Percentiles rank a stretch among this genome's conserved stretches.
Conservation (phyloP, 2,888 invertebrate genomes). For the Muschampia plurimacula region DNA sequence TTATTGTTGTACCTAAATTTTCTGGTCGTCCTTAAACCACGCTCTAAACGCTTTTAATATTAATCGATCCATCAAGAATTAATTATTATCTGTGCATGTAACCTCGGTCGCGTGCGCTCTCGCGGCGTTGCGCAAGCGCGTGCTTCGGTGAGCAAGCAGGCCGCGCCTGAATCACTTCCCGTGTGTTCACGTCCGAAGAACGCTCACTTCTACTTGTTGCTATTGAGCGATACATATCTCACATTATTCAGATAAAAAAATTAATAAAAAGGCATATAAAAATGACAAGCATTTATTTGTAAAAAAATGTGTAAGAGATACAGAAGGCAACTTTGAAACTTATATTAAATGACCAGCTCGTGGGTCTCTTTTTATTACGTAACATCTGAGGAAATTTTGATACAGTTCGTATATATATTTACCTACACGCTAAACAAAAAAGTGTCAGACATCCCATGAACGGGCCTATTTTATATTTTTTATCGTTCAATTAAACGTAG, state of each 20-base stretch:
- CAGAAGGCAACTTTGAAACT: no score
- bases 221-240: neutral
- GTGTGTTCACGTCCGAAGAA: conserved; percentile 75
- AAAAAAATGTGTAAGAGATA: no score
- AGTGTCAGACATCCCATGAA: no score
- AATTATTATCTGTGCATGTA: conserved; percentile 33
- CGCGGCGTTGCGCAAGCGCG: conserved; percentile 70
- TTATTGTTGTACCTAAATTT: neutral
- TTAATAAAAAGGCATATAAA: neutral
- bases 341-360: no score
- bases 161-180: conserved; percentile 77
- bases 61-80: conserved; percentile 7
- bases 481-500: no score
- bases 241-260: neutral
- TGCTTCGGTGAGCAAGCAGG: conserved; percentile 73
- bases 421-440: no score
- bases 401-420: no score
- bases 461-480: no score
- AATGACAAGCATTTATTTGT: neutral
- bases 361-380: no score
- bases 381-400: no score
- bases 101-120: conserved; percentile 49
- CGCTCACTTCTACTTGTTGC: conserved; percentile 51
- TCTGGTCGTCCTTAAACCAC: neutral
- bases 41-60: no score